A percentile compares a stretch with the other conserved stretches of the same genome.
Conservation (phyloP, 2,888 invertebrate genomes). For the Xestia ashworthii region DNA sequence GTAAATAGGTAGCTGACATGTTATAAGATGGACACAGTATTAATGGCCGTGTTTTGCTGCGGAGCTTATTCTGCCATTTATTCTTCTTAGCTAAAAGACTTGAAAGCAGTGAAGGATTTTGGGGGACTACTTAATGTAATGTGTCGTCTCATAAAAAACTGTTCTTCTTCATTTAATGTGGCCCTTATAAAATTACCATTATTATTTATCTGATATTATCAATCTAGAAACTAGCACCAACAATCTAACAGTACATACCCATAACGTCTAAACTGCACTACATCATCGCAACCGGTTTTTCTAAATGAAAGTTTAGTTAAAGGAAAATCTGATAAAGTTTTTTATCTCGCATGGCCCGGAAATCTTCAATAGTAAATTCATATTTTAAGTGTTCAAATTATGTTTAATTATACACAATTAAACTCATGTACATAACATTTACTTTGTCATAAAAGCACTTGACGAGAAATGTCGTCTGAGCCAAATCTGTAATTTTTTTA, state of each 20-base stretch:
- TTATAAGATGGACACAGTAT: background rate
- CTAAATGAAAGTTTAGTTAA: background rate
- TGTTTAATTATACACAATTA: conserved; percentile 31
- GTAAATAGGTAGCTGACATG: background rate
- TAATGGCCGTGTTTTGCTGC: background rate
- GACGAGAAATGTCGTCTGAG: conserved; percentile 40
- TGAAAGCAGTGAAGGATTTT: background rate
- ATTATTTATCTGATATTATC: background rate
- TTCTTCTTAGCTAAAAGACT: background rate
- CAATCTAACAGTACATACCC: background rate
- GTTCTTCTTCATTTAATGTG: background rate
- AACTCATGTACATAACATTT: background rate
- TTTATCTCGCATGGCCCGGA: conserved; percentile 2
- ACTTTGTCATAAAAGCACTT: conserved; percentile 7
- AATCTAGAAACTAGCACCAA: background rate
- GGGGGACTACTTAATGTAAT: background rate
- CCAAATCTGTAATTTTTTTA: conserved; percentile 37
- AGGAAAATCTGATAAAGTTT: conserved; percentile 1
- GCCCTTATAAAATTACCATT: background rate
- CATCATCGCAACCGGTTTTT: background rate
- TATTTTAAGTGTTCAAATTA: conserved; percentile 19
- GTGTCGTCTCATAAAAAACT: too few relatives aligned
- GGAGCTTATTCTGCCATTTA: background rate
- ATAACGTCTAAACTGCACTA: background rate
- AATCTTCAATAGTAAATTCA: conserved; percentile 7